phyloP scores from a whole-genome alignment of 1,140 invertebrate species.

The Periplaneta americana region DNA sequence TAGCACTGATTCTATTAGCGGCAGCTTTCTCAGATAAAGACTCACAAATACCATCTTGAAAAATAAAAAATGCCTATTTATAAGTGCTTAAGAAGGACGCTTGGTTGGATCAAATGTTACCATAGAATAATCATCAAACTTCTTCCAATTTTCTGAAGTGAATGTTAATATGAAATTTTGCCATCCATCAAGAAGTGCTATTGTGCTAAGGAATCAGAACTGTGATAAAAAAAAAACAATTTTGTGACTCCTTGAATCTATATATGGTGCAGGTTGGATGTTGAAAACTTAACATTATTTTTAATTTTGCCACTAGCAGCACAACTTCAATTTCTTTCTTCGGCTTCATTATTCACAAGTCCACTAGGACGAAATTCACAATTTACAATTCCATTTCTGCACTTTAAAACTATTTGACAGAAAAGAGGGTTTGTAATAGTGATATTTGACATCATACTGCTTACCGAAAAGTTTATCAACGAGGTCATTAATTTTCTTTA shows the following conservation, averaged over 20 bases:
- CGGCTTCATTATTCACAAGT: background rate
- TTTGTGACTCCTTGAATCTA: background rate
- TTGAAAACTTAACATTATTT: background rate
- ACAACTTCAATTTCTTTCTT: background rate
- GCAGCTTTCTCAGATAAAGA: background rate
- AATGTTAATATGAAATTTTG: background rate
- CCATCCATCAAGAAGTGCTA: background rate
- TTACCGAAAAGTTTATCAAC: too few relatives aligned
- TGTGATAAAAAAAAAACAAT: background rate
- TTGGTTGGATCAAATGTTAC: too few relatives aligned
- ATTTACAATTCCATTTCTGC: background rate
- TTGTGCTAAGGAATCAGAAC: background rate
- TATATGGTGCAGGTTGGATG: background rate
- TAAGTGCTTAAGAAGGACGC: background rate
- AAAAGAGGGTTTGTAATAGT: too few relatives aligned
- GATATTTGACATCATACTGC: too few relatives aligned
- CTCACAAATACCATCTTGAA: too few relatives aligned
- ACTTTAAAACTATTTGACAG: background rate
- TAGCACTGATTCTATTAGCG: conserved; percentile 19
- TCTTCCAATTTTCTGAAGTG: background rate
- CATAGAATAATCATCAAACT: background rate
- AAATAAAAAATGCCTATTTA: background rate
- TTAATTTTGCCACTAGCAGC: background rate
- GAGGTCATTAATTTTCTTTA: too few relatives aligned
- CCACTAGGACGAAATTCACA: background rate